Evolutionary conservation across 2,797 vertebrate genomes (phyloP), one percentile per base, ranked within the genome.

Genomic region (Cuniculus paca): DNA sequence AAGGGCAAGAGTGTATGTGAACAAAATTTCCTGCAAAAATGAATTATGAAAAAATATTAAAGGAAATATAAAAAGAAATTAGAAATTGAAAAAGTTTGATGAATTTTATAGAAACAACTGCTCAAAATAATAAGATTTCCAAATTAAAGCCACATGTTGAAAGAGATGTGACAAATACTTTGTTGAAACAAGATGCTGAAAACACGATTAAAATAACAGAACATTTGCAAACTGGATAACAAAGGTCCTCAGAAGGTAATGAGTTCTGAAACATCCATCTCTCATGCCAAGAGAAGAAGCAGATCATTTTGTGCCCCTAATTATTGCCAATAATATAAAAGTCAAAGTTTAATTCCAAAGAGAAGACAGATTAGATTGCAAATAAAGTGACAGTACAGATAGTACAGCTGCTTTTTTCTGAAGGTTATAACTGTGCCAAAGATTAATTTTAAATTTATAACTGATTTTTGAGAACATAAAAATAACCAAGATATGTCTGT

Each of bases 71-170:
- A 54, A 93, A 83, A 63, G 22, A 91, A 88, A 61, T 34, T 39
- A 42, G 36, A 45, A 85, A 86, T 86, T 81, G 7, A 81, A 95
- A 88, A 86, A 4, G 20, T 26, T 84, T 54, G 54, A 65, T 82
- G 42, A 63, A 24, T 82, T 78, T 90, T 91, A 85, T 91, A 60
- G 72, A 96, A 96, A 95, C 22, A 86, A 52, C 0, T 85, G 48
- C 36, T 39, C 52, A 63, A 58, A 81, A 88, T 13, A 91, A 54
- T 22, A 93, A 77, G 60, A 88, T 86, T 95, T 91, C 79, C 60
- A 86, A 85, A 95, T 95, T 75, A 85, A 91, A 91, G 36, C 16
- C 60, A 72, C n/a, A 60, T 65, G 45, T 65, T 91, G 39, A 78
- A 68, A 81, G 19, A 81, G 14, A 80, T 74, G 52, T 12, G 65